Evolutionary conservation across 2,797 vertebrate species (phyloP).

Genomic region (Champsocephalus gunnari): DNA sequence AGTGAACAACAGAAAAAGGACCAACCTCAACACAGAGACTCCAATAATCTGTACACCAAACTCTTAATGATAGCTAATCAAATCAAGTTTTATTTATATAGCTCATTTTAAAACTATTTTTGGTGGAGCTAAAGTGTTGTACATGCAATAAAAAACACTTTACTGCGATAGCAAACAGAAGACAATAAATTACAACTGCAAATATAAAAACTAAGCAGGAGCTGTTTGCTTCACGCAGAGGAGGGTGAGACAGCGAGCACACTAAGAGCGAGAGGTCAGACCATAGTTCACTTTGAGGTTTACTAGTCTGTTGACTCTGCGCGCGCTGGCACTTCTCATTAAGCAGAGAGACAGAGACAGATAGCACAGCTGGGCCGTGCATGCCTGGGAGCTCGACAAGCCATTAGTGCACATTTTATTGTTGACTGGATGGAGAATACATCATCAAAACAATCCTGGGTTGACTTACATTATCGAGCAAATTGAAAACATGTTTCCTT

Average conservation of each 20-base stretch:
- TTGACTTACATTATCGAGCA: slow-evolving; percentile 27
- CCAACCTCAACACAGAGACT: slow-evolving; percentile 49
- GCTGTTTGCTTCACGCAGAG: slow-evolving; percentile 48
- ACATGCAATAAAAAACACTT: no score
- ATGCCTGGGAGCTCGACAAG: slow-evolving; percentile 44
- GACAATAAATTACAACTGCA: no score
- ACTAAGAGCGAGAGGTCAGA: slow-evolving; percentile 57
- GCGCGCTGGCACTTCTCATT: slow-evolving; percentile 58
- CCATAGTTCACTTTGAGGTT: slow-evolving; percentile 66
- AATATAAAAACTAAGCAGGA: slow-evolving; percentile 1
- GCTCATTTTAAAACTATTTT: no score
- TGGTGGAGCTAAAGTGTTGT: no score
- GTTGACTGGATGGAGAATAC: slow-evolving; percentile 32
- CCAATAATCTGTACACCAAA: slow-evolving; percentile 50
- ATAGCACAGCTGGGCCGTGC: slow-evolving; percentile 53
- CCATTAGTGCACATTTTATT: slow-evolving; percentile 45
- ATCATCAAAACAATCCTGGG: slow-evolving; percentile 27
- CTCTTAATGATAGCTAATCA: slow-evolving; percentile 33
- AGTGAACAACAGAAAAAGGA: slow-evolving; percentile 36
- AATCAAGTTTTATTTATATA: no score
- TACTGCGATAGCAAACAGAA: no score
- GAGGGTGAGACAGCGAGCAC: slow-evolving; percentile 28
- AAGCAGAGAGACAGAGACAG: slow-evolving; percentile 39
- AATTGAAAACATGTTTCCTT: slow-evolving; percentile 45
- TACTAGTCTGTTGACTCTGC: slow-evolving; percentile 63